Evolutionary conservation across 2,113 vertebrate genomes (phyloP).

Genomic region (Barnardius zonarius): DNA sequence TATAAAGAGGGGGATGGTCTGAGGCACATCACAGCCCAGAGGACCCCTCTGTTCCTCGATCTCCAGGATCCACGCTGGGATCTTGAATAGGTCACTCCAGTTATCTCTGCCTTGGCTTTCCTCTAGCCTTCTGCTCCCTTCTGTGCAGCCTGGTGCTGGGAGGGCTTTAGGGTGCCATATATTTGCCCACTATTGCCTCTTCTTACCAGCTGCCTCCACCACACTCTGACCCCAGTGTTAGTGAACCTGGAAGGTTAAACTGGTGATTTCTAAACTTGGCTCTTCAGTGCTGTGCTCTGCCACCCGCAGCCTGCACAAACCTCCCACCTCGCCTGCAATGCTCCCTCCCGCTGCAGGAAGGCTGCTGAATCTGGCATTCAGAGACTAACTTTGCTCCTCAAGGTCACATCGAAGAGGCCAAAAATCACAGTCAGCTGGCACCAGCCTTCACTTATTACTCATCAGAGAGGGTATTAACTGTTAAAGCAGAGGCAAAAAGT

Average conservation of each 20-base stretch:
- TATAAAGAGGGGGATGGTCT: background rate
- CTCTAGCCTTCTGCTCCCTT: background rate
- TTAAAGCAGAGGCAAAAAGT: background rate
- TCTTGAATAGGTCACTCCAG: background rate
- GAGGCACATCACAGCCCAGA: background rate
- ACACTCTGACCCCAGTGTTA: background rate
- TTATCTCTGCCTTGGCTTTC: background rate
- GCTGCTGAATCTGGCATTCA: background rate
- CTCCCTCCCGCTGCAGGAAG: background rate
- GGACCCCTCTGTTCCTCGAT: background rate
- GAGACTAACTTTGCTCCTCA: background rate
- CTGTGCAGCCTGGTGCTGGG: background rate
- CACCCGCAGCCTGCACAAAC: background rate
- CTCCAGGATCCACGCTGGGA: background rate
- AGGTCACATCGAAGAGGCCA: background rate
- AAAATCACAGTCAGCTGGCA: background rate
- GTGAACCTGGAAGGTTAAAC: background rate
- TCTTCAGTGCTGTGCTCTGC: background rate
- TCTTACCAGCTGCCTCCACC: background rate
- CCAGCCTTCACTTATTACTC: background rate
- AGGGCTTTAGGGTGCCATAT: background rate
- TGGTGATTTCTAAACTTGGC: background rate
- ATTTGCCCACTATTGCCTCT: background rate
- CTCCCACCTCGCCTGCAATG: background rate
- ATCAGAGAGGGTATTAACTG: background rate